A percentile compares a stretch with the other conserved stretches of the same genome.
Conservation (phyloP, 1,140 invertebrate species). For the Eciton burchellii region DNA sequence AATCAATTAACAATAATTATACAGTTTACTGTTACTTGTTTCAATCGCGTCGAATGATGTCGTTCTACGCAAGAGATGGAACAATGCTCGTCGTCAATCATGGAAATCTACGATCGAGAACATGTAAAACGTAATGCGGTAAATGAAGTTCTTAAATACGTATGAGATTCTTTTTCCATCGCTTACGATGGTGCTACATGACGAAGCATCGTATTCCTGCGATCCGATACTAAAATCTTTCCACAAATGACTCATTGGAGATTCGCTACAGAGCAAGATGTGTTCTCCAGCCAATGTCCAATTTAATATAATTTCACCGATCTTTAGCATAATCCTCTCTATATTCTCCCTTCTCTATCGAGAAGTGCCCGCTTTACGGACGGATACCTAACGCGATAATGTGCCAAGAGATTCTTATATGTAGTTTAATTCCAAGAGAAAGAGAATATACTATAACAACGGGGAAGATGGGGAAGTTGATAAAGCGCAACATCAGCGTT, state of each 20-base stretch:
- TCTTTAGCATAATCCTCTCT: slow-evolving; percentile 18
- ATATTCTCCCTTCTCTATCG: slow-evolving; percentile 49
- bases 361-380: slow-evolving; percentile 73
- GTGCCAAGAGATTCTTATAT: slow-evolving; percentile 61
- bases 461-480: slow-evolving; percentile 13
- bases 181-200: neutral
- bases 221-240: neutral
- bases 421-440: slow-evolving; percentile 62
- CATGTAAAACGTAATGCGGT: neutral
- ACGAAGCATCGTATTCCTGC: neutral
- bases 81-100: slow-evolving; percentile 9
- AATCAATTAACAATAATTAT: slow-evolving; percentile 22
- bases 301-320: slow-evolving; percentile 50
- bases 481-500: slow-evolving; percentile 64
- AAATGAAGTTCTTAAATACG: neutral
- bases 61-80: slow-evolving; percentile 16
- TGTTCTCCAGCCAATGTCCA: slow-evolving; percentile 43
- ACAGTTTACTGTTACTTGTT: neutral
- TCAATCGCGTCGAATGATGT: neutral
- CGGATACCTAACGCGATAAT: slow-evolving; percentile 71
- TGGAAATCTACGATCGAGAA: slow-evolving; percentile 35
- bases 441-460: slow-evolving; percentile 62
- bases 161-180: neutral
- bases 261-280: slow-evolving; percentile 18
- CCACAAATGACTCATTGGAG: slow-evolving; percentile 14